Evolutionary conservation across 2,797 vertebrate species (phyloP), one percentile per base, ranked within the genome.

Genomic region (Sebastes taczanowskii): DNA sequence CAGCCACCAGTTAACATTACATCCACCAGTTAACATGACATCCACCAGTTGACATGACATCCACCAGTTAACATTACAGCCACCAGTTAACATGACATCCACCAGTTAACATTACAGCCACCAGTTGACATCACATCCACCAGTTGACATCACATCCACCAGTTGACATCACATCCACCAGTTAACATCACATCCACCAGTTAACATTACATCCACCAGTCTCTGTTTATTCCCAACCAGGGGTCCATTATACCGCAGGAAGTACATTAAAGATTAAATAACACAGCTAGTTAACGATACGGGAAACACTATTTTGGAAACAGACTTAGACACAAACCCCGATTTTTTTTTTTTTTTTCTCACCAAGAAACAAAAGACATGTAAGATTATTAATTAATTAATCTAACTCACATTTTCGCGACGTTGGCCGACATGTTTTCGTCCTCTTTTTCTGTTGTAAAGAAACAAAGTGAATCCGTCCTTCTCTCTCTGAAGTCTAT

Each of bases 331-430:
- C 34, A 35, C 34, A 35, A 34, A 34, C 32, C 32, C 32, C 0
- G 32, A 34, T 34, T 34, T 34, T 23, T 23, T 23, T 34, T 34
- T 23, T 23, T 23, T 34, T 34, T 34, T 34, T 27, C 32, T 35
- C 32, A 34, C 32, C 32, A 11, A 34, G 32, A 34, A 34, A 34
- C 32, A 34, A 11, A 34, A 34, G 32, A 34, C 10, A 34, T 34
- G 34, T 34, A 34, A 34, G 34, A 35, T 11, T 5, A 65, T 2
- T 1, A 10, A 23, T 22, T 7, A 3, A 56, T 34, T 38, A 3
- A 16, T 6, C 2, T 62, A 4, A 88, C 88, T 91, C 18, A 91
- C 86, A 85, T 27, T 0, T 81, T 76, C 14, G 86, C 70, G 0
- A 69, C 3, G 62, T 84, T 70, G 16, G 85, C 75, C 2, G 81